phyloP scores from a whole-genome alignment of 2,113 vertebrate genomes.

The Eidolon helvum region DNA sequence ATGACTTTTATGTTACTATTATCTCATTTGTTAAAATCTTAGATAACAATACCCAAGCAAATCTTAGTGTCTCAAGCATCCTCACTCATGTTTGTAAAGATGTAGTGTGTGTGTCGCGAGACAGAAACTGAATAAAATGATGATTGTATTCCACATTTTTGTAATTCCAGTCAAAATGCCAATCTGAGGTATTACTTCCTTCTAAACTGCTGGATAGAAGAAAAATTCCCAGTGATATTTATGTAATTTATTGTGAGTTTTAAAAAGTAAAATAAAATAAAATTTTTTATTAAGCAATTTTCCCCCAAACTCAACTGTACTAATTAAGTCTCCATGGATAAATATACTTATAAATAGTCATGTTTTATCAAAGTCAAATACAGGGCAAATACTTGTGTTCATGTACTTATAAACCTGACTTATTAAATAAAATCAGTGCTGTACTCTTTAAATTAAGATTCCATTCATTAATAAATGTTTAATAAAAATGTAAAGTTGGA shows the following conservation, averaged over 20 bases:
- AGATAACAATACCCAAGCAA: not conserved
- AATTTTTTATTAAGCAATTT: conserved; percentile 57
- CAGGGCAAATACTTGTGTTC: conserved; percentile 56
- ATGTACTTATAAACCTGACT: conserved; percentile 3
- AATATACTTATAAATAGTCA: conserved; percentile 30
- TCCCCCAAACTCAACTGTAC: conserved; percentile 50
- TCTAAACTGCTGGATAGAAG: conserved; percentile 39
- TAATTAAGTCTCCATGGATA: conserved; percentile 50
- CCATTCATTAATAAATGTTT: conserved; percentile 65
- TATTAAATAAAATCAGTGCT: conserved; percentile 42
- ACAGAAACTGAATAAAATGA: not conserved
- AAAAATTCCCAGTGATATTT: conserved; percentile 49
- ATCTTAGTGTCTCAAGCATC: not conserved
- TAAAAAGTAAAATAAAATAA: conserved; percentile 19
- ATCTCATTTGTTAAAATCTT: conserved; percentile 11
- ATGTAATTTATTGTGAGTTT: conserved; percentile 44
- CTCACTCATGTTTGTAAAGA: not conserved
- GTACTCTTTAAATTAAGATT: conserved; percentile 61
- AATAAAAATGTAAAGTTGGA: conserved; percentile 62
- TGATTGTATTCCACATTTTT: not conserved
- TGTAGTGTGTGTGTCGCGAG: too few relatives aligned
- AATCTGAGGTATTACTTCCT: conserved; percentile 10
- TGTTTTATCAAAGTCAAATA: conserved; percentile 67
- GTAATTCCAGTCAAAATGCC: conserved; percentile 35
- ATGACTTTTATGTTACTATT: not conserved